A percentile compares a stretch with the other conserved stretches of the same genome.
phyloP scores from a whole-genome alignment of 2,888 invertebrate species.

The Napeogenes inachia region DNA sequence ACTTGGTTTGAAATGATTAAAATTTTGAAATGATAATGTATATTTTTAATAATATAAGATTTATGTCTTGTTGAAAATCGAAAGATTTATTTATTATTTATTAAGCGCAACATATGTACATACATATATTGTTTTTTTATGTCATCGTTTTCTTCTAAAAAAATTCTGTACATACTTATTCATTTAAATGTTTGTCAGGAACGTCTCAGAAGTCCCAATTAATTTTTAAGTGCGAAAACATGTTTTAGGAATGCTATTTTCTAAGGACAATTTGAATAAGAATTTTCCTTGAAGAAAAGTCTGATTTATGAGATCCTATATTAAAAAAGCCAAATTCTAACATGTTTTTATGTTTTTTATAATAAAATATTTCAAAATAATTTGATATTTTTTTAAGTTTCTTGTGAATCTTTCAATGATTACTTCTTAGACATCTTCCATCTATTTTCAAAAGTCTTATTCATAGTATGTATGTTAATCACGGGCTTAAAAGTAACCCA shows the following conservation, averaged over 20 bases:
- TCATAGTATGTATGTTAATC: too few relatives aligned
- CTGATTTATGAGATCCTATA: not conserved
- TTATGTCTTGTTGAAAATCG: too few relatives aligned
- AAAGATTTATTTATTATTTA: too few relatives aligned
- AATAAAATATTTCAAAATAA: not conserved
- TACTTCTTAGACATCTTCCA: too few relatives aligned
- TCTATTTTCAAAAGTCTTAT: not conserved
- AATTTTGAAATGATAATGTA: too few relatives aligned
- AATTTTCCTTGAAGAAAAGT: not conserved
- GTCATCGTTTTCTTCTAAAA: too few relatives aligned
- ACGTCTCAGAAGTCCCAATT: not conserved
- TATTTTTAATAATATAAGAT: too few relatives aligned
- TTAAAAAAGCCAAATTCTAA: not conserved
- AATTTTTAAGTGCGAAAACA: conserved; percentile 3
- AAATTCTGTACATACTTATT: not conserved
- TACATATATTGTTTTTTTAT: too few relatives aligned
- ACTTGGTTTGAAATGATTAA: too few relatives aligned
- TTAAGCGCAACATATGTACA: too few relatives aligned
- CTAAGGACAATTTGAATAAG: not conserved
- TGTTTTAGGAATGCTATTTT: conserved; percentile 1
- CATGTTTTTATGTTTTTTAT: not conserved
- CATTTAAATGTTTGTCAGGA: not conserved
- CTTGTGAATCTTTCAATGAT: too few relatives aligned
- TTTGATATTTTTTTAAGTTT: too few relatives aligned
- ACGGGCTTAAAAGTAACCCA: conserved; percentile 1